Evolutionary conservation across 2,113 vertebrate species (phyloP).

Genomic region (Dicerorhinus sumatrensis): DNA sequence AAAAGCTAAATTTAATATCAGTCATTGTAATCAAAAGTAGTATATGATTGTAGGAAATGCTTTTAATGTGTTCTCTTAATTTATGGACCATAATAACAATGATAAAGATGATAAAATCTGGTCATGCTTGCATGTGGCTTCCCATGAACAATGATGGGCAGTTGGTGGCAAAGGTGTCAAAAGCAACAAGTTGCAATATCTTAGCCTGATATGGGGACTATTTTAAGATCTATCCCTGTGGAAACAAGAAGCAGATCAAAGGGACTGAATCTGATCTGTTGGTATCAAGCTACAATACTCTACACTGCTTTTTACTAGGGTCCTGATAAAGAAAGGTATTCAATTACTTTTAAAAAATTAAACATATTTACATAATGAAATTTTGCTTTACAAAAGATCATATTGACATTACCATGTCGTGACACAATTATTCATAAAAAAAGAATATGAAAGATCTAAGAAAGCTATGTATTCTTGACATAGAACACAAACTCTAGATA

Average conservation of each 20-base stretch:
- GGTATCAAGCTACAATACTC: slow-evolving; percentile 56
- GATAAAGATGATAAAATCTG: not conserved
- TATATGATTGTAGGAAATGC: slow-evolving; percentile 19
- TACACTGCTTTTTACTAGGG: slow-evolving; percentile 46
- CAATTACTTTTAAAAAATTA: slow-evolving; percentile 55
- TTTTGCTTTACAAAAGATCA: slow-evolving; percentile 41
- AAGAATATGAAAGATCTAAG: slow-evolving; percentile 2
- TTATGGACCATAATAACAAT: not conserved
- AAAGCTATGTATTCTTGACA: not conserved
- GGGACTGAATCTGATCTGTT: slow-evolving; percentile 67
- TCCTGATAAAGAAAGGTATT: slow-evolving; percentile 56
- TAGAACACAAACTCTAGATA: slow-evolving; percentile 21
- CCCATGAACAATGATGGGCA: not conserved
- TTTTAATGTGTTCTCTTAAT: slow-evolving; percentile 45
- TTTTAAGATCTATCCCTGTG: slow-evolving; percentile 57
- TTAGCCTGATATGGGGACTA: not conserved
- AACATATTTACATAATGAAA: slow-evolving; percentile 1
- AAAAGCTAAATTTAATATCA: not conserved
- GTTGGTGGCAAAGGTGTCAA: not conserved
- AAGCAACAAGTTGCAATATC: slow-evolving; percentile 4
- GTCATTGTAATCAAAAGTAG: slow-evolving; percentile 40
- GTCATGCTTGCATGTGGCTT: not conserved
- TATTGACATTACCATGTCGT: not conserved
- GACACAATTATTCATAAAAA: slow-evolving; percentile 46
- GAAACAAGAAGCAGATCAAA: slow-evolving; percentile 70